Evolutionary conservation across 1,140 invertebrate species (phyloP), one percentile per base, ranked within the genome.

Genomic region (Prorops nasuta): DNA sequence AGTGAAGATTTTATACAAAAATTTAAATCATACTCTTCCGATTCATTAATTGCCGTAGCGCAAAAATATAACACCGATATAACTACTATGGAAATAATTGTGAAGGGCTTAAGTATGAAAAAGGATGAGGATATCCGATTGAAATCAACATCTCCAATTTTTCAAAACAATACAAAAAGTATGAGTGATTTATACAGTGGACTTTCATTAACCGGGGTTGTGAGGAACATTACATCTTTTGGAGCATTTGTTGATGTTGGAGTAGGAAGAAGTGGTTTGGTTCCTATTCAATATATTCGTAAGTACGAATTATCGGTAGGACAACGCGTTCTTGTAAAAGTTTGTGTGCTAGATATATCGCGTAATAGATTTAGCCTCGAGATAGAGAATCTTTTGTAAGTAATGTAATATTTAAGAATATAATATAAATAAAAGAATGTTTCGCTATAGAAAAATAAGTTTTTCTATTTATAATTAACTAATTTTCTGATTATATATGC

Each of bases 241-340:
- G 94, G 94, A 12, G 84, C 86, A 32, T 97, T 96, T 74, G 88
- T 96, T 3, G 93, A 96, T 69, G 84, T 94, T 52, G 93, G 93
- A 0, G 85, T 95, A 0, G 88, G 84, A 3, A 81, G 68, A 34
- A 81, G 87, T 73, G 92, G 87, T 0, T 78, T 96, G 15, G 84
- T 95, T 35, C 91, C 91, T 53, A 74, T 67, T 0, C 86, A 78
- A 38, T 81, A 85, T 44, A 74, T 87, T 67, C 80, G 78, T 1
- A 80, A 81, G n/a, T 62, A 75, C 10, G 76, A 64, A 1, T 67
- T 92, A 0, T 80, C 82, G 55, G 69, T 93, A 20, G 90, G 90
- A 0, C 86, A 94, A 64, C 73, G 81, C 35, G 83, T 93, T 3
- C 76, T 85, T 57, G 84, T 84, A 1, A 75, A 74, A 50, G 80